These are phyloP conservation scores for Sorex fumeus DNA, from an alignment of 2,113 vertebrate species.

Conservation along the genomic window DNA sequence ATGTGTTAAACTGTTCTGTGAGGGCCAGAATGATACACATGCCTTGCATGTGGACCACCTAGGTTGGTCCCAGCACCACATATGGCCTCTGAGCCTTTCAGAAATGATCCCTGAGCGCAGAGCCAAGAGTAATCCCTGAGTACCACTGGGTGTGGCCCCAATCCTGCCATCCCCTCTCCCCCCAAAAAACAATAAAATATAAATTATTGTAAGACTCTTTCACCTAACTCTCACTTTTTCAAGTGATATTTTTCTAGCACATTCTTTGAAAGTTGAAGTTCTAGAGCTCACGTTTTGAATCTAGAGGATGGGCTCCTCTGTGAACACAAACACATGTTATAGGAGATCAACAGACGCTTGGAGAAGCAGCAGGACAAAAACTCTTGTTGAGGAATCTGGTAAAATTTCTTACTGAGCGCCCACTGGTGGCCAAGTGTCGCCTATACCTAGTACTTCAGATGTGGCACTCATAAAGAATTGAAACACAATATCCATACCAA, in stretches of 20 bases:
- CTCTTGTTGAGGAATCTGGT: not conserved
- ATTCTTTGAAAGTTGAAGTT: not conserved
- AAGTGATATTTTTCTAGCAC: not conserved
- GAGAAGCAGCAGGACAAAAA: not conserved
- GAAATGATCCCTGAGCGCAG: no score
- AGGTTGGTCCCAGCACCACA: no score
- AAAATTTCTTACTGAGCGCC: conserved; percentile 23
- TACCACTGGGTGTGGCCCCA: no score
- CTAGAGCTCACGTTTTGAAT: not conserved
- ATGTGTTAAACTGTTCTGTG: no score
- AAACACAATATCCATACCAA: no score
- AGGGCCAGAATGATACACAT: no score
- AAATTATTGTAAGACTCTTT: not conserved
- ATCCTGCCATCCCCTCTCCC: no score
- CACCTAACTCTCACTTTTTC: not conserved
- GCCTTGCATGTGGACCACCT: no score
- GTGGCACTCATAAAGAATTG: not conserved
- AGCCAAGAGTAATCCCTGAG: no score
- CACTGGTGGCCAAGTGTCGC: conserved; percentile 45
- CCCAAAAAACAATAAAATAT: no score
- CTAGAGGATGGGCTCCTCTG: not conserved
- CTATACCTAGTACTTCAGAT: not conserved
- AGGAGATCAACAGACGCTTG: not conserved
- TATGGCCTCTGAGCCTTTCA: no score
- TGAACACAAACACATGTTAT: not conserved